Percentiles rank a stretch among this genome's conserved stretches.
Conservation (phyloP, 2,797 vertebrate species). For the Holocentrus rufus region DNA sequence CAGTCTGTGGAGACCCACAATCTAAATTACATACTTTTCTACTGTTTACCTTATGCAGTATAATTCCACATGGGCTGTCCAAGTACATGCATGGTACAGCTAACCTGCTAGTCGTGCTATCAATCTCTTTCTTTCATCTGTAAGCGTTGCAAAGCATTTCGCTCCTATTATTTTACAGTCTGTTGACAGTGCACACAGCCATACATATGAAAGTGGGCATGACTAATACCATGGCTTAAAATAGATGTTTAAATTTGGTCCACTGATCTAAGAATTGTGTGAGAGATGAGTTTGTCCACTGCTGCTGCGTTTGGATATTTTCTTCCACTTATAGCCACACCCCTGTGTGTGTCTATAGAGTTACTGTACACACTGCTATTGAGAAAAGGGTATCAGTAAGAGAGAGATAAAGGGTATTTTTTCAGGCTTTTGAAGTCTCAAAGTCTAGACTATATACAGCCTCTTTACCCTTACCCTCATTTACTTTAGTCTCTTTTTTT, state of each 20-base stretch:
- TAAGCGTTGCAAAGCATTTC: background rate
- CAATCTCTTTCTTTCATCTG: background rate
- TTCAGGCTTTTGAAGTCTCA: background rate
- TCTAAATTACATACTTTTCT: conserved; percentile 4
- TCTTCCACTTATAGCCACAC: background rate
- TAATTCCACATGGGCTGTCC: background rate
- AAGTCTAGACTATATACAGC: background rate
- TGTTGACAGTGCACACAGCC: background rate
- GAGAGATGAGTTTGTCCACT: too few relatives aligned
- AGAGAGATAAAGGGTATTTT: background rate
- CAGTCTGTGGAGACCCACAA: background rate
- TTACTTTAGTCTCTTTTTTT: too few relatives aligned
- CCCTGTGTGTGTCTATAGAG: background rate
- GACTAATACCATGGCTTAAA: background rate
- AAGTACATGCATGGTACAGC: background rate
- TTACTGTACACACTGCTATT: background rate
- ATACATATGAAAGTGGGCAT: background rate
- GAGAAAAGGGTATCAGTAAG: background rate
- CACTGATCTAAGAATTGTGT: too few relatives aligned
- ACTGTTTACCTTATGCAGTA: background rate
- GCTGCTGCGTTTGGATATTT: background rate
- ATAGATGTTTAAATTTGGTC: background rate
- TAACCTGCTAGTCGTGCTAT: background rate
- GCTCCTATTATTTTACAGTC: background rate
- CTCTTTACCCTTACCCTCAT: background rate